phyloP scores from a whole-genome alignment of 2,797 vertebrate species.

The Brotula barbata region DNA sequence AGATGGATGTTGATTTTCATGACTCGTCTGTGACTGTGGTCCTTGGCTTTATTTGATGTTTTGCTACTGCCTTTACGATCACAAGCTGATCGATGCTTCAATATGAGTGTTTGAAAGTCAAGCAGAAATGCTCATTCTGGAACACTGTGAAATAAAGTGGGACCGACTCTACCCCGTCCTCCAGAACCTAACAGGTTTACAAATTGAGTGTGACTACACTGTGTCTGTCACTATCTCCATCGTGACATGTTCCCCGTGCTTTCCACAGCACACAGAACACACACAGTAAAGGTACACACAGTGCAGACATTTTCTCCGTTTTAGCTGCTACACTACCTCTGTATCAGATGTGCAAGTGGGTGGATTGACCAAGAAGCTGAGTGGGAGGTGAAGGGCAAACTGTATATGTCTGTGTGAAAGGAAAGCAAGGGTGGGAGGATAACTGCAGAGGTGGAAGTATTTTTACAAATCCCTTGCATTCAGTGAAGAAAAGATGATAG shows the following conservation, averaged over 20 bases:
- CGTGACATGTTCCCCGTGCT: neutral
- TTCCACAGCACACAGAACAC: constrained; percentile 1
- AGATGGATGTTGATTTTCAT: neutral
- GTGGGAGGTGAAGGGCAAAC: constrained; percentile 37
- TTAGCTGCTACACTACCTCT: constrained; percentile 7
- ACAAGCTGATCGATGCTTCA: neutral
- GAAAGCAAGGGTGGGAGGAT: too few species aligned
- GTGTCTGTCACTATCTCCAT: neutral
- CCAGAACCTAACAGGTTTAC: constrained; percentile 8
- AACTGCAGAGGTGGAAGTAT: neutral
- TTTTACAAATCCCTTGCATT: neutral
- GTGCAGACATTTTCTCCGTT: constrained; percentile 10
- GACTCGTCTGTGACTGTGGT: neutral
- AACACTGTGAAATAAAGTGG: constrained; percentile 1
- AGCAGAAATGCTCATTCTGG: neutral
- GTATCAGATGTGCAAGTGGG: constrained; percentile 11
- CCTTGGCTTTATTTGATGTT: neutral
- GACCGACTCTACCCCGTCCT: constrained; percentile 17
- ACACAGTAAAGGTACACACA: neutral
- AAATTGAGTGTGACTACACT: constrained; percentile 17
- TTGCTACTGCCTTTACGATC: neutral
- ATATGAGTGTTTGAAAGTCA: neutral
- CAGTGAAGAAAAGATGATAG: neutral
- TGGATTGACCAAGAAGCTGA: constrained; percentile 20
- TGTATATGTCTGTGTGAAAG: too few species aligned